phyloP scores from a whole-genome alignment of 2,113 vertebrate species.

The Percina caprodes region DNA sequence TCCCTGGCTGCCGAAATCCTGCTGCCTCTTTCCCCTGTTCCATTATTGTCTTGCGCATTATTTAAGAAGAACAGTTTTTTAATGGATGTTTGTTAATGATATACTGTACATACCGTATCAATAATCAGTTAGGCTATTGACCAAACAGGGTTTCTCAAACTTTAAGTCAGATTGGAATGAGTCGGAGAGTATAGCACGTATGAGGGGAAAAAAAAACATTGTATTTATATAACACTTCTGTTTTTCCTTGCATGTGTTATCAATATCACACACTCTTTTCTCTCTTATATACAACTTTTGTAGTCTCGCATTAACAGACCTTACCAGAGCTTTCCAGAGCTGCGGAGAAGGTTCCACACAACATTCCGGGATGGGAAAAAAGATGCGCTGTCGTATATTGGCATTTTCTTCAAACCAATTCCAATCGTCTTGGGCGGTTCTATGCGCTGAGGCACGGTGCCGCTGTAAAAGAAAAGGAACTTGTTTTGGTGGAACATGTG shows the following conservation, averaged over 20 bases:
- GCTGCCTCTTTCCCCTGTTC: background rate
- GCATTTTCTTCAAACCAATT: too few relatives aligned
- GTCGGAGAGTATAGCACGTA: background rate
- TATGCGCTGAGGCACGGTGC: too few relatives aligned
- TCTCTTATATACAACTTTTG: background rate
- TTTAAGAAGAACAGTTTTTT: background rate
- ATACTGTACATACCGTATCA: background rate
- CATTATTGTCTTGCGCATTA: background rate
- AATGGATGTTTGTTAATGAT: background rate
- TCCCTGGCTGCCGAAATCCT: conserved; percentile 2
- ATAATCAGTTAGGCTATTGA: background rate
- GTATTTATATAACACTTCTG: background rate
- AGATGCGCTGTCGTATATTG: too few relatives aligned
- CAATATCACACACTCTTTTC: background rate
- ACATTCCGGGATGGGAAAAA: too few relatives aligned
- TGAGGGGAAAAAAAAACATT: background rate
- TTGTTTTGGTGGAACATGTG: too few relatives aligned
- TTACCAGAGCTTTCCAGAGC: too few relatives aligned
- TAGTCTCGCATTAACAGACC: too few relatives aligned
- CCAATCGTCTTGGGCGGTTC: too few relatives aligned
- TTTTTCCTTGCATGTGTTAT: background rate
- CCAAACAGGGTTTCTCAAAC: background rate
- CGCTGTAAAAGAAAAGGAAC: too few relatives aligned
- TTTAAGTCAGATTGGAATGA: background rate
- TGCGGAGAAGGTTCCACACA: too few relatives aligned